phyloP scores from a whole-genome alignment of 2,888 invertebrate genomes.

The Adineta ricciae region DNA sequence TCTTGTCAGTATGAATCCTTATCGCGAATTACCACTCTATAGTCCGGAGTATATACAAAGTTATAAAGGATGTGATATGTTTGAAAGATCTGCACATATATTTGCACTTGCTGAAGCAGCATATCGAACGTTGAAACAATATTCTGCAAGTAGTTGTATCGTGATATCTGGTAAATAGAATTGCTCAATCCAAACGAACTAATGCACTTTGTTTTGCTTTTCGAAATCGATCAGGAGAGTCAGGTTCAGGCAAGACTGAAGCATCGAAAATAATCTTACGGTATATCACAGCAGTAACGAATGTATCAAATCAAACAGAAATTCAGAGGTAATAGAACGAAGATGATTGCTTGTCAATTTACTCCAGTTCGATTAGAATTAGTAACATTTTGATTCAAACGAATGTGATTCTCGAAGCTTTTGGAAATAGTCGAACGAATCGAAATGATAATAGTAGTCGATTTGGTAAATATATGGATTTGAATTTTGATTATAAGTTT shows the following conservation, averaged over 20 bases:
- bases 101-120: slow-evolving; percentile 95
- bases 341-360: slow-evolving; percentile 57
- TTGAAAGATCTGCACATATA: slow-evolving; percentile 89
- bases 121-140: slow-evolving; percentile 80
- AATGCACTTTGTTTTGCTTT: slow-evolving; percentile 37
- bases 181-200: background rate
- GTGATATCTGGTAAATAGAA: slow-evolving; percentile 59
- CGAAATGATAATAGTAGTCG: slow-evolving; percentile 95
- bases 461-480: slow-evolving; percentile 99
- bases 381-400: slow-evolving; percentile 94
- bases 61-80: slow-evolving; percentile 86
- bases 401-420: slow-evolving; percentile 86
- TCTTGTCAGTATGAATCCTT: slow-evolving; percentile 85
- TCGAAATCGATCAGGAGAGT: slow-evolving; percentile 59
- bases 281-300: slow-evolving; percentile 86
- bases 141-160: slow-evolving; percentile 84
- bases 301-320: slow-evolving; percentile 50
- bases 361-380: slow-evolving; percentile 60
- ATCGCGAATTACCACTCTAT: slow-evolving; percentile 81
- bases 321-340: slow-evolving; percentile 77
- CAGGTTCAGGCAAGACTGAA: slow-evolving; percentile 94
- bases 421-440: slow-evolving; percentile 95
- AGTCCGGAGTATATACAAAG: slow-evolving; percentile 71
- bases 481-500: slow-evolving; percentile 95
- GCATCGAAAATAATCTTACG: slow-evolving; percentile 98